Evolutionary conservation across 2,888 invertebrate species (phyloP), one percentile per base, ranked within the genome.

Genomic region (Polietes domitor): DNA sequence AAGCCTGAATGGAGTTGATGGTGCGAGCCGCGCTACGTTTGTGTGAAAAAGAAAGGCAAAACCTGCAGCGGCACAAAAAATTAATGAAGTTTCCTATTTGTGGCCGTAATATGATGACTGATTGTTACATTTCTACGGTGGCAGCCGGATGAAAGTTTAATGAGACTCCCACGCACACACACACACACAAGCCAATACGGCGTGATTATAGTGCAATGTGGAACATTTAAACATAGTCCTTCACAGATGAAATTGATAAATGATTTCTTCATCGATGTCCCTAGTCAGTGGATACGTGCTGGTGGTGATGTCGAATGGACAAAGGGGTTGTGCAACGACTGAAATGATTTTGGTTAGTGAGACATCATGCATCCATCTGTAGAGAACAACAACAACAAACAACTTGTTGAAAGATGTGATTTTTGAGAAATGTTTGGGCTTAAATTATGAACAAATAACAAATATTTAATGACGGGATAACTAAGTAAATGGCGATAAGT

Each of bases 11-110:
- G 43, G 68, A 41, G 41, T 43, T 43, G 68, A 6, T 65, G 26
- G 41, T 19, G n/a, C 28, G 6, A 58, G 26, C 7, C n/a, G n/a
- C n/a, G n/a, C n/a, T 37, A 37, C n/a, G 15, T 9, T 17, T 65
- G 50, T 2, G 10, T 12, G 7, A 53, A 9, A 19, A 1, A 53
- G 10, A 19, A 19, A 21, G 17, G 6, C 4, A 50, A 50, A 19
- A 37, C 19, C 9, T 21, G 17, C 53, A 53, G n/a, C 65, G 28
- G n/a, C 41, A 65, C 41, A 37, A 37, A 63, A 37, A 65, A 37
- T 68, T 68, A 68, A 68, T 68, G 68, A 68, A 68, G 41, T 68
- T 43, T 68, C 68, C 68, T 24, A 43, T 68, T 68, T 21, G 15
- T 43, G n/a, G n/a, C 43, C 68, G 68, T 68, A 41, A 68, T 68